A percentile compares a stretch with the other conserved stretches of the same genome.
These are phyloP conservation scores for Zosterops japonicus DNA, from an alignment of 2,113 vertebrate genomes.

Conservation along the genomic window DNA sequence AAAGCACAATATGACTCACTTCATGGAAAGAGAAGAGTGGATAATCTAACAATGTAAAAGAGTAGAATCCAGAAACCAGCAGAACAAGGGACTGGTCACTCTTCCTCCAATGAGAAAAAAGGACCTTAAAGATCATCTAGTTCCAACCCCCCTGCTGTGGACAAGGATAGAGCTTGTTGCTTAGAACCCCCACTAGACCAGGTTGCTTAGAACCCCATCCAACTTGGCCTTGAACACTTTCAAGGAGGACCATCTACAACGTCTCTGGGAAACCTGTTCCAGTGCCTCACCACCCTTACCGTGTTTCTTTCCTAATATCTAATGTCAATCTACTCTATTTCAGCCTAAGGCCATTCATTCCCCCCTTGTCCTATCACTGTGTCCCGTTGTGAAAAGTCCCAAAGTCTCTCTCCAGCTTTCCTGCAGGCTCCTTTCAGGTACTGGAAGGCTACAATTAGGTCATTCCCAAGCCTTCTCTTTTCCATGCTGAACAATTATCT, in stretches of 20 bases:
- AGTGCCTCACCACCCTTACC: no score
- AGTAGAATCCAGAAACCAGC: not conserved
- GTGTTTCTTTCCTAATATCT: not conserved
- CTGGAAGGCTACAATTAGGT: not conserved
- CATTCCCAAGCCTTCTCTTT: not conserved
- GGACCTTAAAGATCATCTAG: not conserved
- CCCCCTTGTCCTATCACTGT: not conserved
- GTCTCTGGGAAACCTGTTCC: not conserved
- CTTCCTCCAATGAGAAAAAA: not conserved
- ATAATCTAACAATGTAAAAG: not conserved
- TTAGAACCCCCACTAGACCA: not conserved
- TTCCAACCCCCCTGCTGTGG: not conserved
- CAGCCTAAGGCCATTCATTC: not conserved
- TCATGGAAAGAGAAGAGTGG: not conserved
- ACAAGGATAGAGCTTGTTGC: not conserved
- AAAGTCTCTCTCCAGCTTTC: not conserved
- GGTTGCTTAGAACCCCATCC: not conserved
- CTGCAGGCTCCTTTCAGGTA: not conserved
- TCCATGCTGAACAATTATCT: not conserved
- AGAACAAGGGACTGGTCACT: not conserved
- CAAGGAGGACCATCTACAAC: not conserved
- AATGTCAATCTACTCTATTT: not conserved
- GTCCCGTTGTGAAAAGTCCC: not conserved
- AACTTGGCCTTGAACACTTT: not conserved
- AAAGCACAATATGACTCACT: not conserved